Evolutionary conservation across 2,888 invertebrate species (phyloP), one percentile per base, ranked within the genome.

Genomic region (Leptothorax acervorum): DNA sequence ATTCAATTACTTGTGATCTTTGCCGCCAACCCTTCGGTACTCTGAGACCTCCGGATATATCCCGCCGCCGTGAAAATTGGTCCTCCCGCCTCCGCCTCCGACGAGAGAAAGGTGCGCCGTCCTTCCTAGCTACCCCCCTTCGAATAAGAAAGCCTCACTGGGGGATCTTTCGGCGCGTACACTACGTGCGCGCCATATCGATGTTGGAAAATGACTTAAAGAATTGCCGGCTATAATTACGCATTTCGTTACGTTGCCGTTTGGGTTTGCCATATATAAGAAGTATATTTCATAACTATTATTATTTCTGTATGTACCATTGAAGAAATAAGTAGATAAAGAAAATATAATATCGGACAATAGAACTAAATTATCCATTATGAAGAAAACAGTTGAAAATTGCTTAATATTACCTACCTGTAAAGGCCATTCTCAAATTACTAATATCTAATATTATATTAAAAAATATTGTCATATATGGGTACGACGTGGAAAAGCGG

Each of bases 1-100:
- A 86, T 90, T 89, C 90, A 93, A 93, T 93, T 92, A 92, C 92
- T 93, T 92, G 92, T 92, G 94, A 93, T 93, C 93, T 93, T 91
- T 90, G 92, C 92, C 92, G 92, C 88, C 90, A 90, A 91, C 91
- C 91, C 91, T 90, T 90, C 90, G 90, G 87, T 90, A 87, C 89
- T 89, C 86, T 63, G 88, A 89, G 84, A 90, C 84, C 90, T 91
- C 87, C 87, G 88, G 88, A 91, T 90, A 91, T 89, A 90, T 90
- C 84, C 82, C 83, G 85, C 86, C 87, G 87, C 88, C 85, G 91
- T 91, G 90, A 90, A 90, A 90, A 91, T 91, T 90, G 90, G 83
- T 87, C 91, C 84, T 81, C 83, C 85, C 82, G 66, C 84, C 71
- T 60, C 60, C 75, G 68, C 78, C 85, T 70, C 35, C 78, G 87